These are phyloP conservation scores for Melanotaenia boesemani DNA, from an alignment of 2,797 vertebrate genomes.

Conservation along the genomic window DNA sequence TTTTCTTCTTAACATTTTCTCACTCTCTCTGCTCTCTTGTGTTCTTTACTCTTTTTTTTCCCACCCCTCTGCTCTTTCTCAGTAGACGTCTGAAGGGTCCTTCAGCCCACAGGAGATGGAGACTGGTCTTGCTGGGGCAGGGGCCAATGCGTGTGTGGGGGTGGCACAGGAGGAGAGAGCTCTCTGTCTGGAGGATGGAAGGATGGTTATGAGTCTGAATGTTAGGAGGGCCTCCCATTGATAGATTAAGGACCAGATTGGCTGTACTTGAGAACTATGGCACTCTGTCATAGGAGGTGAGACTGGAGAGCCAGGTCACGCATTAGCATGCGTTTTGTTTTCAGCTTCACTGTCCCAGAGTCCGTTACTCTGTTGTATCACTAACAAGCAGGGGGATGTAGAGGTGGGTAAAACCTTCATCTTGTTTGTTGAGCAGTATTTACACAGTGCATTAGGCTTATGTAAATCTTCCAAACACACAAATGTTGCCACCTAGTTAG, in stretches of 20 bases:
- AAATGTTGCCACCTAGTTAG: conserved; percentile 36
- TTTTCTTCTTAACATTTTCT: conserved; percentile 32
- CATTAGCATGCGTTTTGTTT: conserved; percentile 84
- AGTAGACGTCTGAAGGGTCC: conserved; percentile 83
- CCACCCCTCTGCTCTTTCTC: conserved; percentile 81
- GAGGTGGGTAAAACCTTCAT: conserved; percentile 48
- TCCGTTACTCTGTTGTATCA: conserved; percentile 65
- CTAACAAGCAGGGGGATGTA: conserved; percentile 43
- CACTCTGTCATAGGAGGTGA: conserved; percentile 75
- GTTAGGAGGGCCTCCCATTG: conserved; percentile 79
- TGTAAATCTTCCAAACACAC: conserved; percentile 66
- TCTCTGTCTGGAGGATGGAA: conserved; percentile 76
- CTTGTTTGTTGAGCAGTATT: conserved; percentile 68
- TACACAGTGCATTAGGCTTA: conserved; percentile 59
- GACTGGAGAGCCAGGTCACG: conserved; percentile 72
- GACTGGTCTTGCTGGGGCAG: conserved; percentile 67
- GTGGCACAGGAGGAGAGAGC: conserved; percentile 56
- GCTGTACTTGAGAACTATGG: conserved; percentile 76
- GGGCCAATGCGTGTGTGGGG: conserved; percentile 51
- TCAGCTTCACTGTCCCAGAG: conserved; percentile 59
- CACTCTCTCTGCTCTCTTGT: conserved; percentile 59
- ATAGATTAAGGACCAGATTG: conserved; percentile 80
- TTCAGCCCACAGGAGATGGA: conserved; percentile 75
- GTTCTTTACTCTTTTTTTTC: conserved; percentile 68
- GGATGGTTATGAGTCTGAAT: conserved; percentile 74